Percentiles rank a stretch among this genome's conserved stretches.
Conservation (phyloP, 1,140 invertebrate species). For the Lethrus apterus region DNA sequence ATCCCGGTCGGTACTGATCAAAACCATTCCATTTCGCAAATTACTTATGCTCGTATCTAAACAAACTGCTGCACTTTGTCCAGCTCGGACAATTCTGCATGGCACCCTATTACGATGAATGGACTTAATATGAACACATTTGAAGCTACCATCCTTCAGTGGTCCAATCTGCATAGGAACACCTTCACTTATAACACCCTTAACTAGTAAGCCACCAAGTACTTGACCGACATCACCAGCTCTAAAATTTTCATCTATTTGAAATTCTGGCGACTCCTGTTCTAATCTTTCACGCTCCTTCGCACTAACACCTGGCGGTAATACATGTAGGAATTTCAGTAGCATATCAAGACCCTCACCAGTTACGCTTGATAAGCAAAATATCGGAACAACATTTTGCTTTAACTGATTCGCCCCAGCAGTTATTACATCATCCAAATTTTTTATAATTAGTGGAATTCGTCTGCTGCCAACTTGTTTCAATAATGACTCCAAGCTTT, state of each 20-base stretch:
- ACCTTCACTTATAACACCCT: slow-evolving; percentile 80
- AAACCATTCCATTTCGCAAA: slow-evolving; percentile 78
- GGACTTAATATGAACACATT: slow-evolving; percentile 68
- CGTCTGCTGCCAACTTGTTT: slow-evolving; percentile 43
- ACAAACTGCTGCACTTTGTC: slow-evolving; percentile 86
- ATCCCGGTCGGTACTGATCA: slow-evolving; percentile 44
- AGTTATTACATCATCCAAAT: slow-evolving; percentile 65
- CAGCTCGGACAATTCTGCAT: slow-evolving; percentile 77
- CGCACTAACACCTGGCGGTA: slow-evolving; percentile 61
- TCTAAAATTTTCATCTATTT: slow-evolving; percentile 89
- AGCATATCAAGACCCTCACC: slow-evolving; percentile 76
- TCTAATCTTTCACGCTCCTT: slow-evolving; percentile 67
- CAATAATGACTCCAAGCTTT: slow-evolving; percentile 58
- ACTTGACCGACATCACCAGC: slow-evolving; percentile 74
- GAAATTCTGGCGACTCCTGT: slow-evolving; percentile 74
- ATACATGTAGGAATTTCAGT: slow-evolving; percentile 67
- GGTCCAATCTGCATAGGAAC: slow-evolving; percentile 71
- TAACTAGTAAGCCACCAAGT: slow-evolving; percentile 76
- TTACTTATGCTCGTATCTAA: slow-evolving; percentile 52
- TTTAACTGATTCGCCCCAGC: slow-evolving; percentile 55
- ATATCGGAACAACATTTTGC: slow-evolving; percentile 74
- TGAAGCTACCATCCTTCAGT: slow-evolving; percentile 73
- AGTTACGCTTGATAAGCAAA: slow-evolving; percentile 91
- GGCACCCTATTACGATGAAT: slow-evolving; percentile 88
- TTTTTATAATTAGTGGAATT: slow-evolving; percentile 59